Base-by-base conservation (phyloP, 2,113 vertebrate genomes). In the Salvelinus sp. region DNA sequence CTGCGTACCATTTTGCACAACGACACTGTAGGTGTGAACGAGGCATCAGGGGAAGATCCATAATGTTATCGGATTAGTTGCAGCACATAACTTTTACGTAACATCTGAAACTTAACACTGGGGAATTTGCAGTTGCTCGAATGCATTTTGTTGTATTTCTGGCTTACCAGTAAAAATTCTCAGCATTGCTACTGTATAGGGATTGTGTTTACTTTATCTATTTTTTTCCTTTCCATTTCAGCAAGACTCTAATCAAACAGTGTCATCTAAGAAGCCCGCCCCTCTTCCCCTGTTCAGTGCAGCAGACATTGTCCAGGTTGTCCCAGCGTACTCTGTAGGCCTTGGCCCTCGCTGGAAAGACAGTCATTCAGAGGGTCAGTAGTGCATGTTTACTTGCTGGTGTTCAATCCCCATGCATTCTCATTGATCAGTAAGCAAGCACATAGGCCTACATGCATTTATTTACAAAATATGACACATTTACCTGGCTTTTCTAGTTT, bases 271-370 rank as follows among this genome's bases (percentile, higher is more conserved):
- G 77, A 92, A 92, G 77, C 58, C 79, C 0, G 47, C 77, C 2
- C 79, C 87, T 18, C 76, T 87, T 9, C 85, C 89, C 6, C 69
- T 93, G 57, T 92, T 92, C 84, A 91, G 85, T 6, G 91, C 92
- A 0, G 89, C 87, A 48, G 93, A 94, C 70, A 92, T 94, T 60
- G 6, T 92, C 28, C 92, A 93, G 80, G 92, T 93, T 71, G 77
- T 88, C 62, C 82, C 90, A 0, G 87, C 86, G 0, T 74, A 83
- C 33, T 74, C 88, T 0, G 66, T 68, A 48, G 85, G 82, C 64
- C 33, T 60, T 0, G 86, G 84, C 22, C 65, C 81, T 23, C 78
- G 82, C 3, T 88, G 86, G 81, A 87, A 69, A 76, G 84, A 87
- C 0, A 69, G 83, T 22, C 75, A 76, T 4, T 64, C 6, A 64